phyloP scores from a whole-genome alignment of 2,888 invertebrate species.

The Epicampocera succincta region DNA sequence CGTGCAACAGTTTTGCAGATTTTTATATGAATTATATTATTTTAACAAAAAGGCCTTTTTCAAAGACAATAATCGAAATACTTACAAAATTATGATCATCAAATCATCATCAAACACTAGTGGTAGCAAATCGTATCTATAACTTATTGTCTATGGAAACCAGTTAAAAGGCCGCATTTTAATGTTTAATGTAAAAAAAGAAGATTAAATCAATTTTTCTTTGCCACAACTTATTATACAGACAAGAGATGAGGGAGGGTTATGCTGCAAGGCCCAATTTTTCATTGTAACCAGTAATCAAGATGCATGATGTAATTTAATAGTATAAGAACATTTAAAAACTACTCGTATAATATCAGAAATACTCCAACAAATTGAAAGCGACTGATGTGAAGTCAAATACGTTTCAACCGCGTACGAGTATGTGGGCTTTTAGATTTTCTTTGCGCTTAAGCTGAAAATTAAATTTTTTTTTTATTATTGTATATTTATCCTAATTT shows the following conservation, averaged over 20 bases:
- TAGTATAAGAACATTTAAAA: neutral
- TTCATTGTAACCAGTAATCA: neutral
- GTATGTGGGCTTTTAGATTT: no score
- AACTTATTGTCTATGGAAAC: no score
- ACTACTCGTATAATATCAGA: neutral
- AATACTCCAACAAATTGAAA: neutral
- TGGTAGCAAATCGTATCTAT: no score
- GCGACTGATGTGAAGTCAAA: neutral
- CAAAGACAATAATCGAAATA: no score
- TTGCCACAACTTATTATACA: neutral
- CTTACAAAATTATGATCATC: no score
- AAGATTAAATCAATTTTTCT: no score
- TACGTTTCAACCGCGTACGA: neutral
- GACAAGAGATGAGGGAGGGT: conserved; percentile 19
- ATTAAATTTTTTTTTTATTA: neutral
- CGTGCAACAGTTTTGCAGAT: no score
- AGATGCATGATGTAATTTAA: conserved; percentile 47
- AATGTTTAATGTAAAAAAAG: no score
- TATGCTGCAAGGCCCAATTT: conserved; percentile 7
- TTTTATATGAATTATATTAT: no score
- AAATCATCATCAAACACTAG: no score
- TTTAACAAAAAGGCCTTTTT: no score
- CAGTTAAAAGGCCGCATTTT: no score
- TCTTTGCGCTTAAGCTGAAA: neutral
- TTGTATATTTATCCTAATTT: conserved; percentile 20